Evolutionary conservation across 1,140 invertebrate genomes (phyloP), one percentile per base, ranked within the genome.

Genomic region (Venturia canescens): DNA sequence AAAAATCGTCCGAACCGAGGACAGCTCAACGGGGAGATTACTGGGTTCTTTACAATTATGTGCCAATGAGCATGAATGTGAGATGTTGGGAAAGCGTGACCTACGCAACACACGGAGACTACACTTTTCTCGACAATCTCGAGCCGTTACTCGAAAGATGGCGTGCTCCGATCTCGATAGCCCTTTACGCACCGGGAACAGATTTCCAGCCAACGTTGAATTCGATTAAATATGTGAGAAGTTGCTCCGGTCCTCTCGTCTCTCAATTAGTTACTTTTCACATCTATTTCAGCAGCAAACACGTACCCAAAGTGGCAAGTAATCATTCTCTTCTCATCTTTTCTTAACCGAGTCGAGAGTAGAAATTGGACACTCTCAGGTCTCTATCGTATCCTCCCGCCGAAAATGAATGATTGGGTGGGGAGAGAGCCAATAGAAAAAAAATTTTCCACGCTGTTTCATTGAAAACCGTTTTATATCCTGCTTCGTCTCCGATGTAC

Each of bases 51-150:
- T 96, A 97, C 89, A 97, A 98, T 92, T 98, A 97, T 88, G 94
- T 98, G 72, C 90, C 90, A 79, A 93, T 93, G 80, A 86, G 85
- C 67, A 85, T 85, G 77, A 81, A 83, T 38, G 84, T 90, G 31
- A 91, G 92, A 86, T 98, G 97, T 88, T 96, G 97, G 90, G 96
- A 97, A 89, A 95, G 94, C 80, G 94, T 98, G 50, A 98, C 98
- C 0, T 98, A 98, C 87, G 98, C 97, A 0, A 98, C 97, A 11
- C 97, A 98, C 89, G 97, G 96, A 2, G 97, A 97, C 86, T 97
- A 95, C 88, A 97, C 97, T 74, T 98, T 98, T 91, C 93, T 98
- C 84, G 96, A 98, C 88, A 98, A 98, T 91, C 92, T 98, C 71
- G 94, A 95, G 87, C 96, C 96, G 48, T 91, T 98, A 84, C 91